phyloP scores from a whole-genome alignment of 1,140 invertebrate genomes.

The Drosophila neocordata region DNA sequence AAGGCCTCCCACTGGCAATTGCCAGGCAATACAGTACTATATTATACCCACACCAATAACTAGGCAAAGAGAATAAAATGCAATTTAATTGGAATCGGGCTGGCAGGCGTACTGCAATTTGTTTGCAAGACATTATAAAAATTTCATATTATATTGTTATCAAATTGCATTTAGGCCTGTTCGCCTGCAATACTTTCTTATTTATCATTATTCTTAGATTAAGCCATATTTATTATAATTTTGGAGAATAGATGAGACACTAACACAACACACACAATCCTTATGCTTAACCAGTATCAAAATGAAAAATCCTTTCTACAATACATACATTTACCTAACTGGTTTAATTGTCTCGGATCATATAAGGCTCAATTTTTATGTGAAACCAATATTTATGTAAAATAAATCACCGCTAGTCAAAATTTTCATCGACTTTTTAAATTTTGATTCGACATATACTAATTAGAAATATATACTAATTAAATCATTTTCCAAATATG shows the following conservation, averaged over 20 bases:
- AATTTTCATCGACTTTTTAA: neutral
- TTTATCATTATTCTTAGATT: slow-evolving; percentile 65
- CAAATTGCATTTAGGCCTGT: slow-evolving; percentile 75
- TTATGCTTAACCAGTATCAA: slow-evolving; percentile 36
- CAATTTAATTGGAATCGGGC: slow-evolving; percentile 18
- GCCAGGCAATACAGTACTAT: slow-evolving; percentile 92
- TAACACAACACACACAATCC: slow-evolving; percentile 50
- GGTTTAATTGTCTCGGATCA: slow-evolving; percentile 26
- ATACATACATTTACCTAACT: neutral
- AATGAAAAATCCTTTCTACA: slow-evolving; percentile 6
- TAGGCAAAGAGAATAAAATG: slow-evolving; percentile 16
- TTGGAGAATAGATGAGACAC: slow-evolving; percentile 58
- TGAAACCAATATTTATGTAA: slow-evolving; percentile 50
- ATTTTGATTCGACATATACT: no score
- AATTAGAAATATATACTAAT: neutral
- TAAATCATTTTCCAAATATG: neutral
- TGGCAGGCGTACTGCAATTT: slow-evolving; percentile 47
- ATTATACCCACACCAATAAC: slow-evolving; percentile 90
- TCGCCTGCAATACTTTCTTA: slow-evolving; percentile 49
- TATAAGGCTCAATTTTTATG: slow-evolving; percentile 56
- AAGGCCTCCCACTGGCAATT: slow-evolving; percentile 95
- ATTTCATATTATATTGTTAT: slow-evolving; percentile 53
- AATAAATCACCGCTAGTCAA: slow-evolving; percentile 59
- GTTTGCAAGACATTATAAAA: slow-evolving; percentile 48
- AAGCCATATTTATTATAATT: slow-evolving; percentile 71